Evolutionary conservation across 2,888 invertebrate species (phyloP).

Genomic region (Hemistola chrysoprasaria): DNA sequence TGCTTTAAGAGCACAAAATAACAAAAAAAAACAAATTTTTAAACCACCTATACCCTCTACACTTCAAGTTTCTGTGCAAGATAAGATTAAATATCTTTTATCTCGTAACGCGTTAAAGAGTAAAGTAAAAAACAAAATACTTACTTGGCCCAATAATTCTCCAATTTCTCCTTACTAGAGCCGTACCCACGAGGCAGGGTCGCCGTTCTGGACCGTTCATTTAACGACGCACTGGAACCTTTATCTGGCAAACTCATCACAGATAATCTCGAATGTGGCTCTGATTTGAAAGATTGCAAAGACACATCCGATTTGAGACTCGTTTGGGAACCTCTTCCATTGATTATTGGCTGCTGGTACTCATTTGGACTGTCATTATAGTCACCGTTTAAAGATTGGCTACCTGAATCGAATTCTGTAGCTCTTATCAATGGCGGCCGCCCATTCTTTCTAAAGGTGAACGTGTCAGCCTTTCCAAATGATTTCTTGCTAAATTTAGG

Average conservation of each 20-base stretch:
- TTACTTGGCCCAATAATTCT: slow-evolving; percentile 77
- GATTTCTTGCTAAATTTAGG: slow-evolving; percentile 61
- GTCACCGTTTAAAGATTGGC: slow-evolving; percentile 37
- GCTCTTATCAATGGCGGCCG: slow-evolving; percentile 45
- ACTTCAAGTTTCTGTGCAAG: too few species aligned
- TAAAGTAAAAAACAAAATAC: slow-evolving; percentile 37
- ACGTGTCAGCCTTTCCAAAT: slow-evolving; percentile 50
- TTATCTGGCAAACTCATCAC: slow-evolving; percentile 63
- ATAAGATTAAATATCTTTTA: too few species aligned
- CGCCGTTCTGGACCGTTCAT: slow-evolving; percentile 60
- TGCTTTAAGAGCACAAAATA: too few species aligned
- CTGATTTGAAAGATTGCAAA: slow-evolving; percentile 67
- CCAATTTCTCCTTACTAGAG: slow-evolving; percentile 69
- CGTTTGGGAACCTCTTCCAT: slow-evolving; percentile 57
- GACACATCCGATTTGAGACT: slow-evolving; percentile 66
- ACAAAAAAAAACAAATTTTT: too few species aligned
- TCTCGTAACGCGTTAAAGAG: too few species aligned
- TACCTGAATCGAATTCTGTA: slow-evolving; percentile 34
- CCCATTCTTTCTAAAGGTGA: slow-evolving; percentile 49
- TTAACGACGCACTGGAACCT: slow-evolving; percentile 49
- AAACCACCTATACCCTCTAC: too few species aligned
- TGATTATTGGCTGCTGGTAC: slow-evolving; percentile 47
- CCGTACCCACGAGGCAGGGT: slow-evolving; percentile 71
- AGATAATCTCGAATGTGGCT: slow-evolving; percentile 59
- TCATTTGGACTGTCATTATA: slow-evolving; percentile 38